These are phyloP conservation scores for Diplazon laetatorius DNA, from an alignment of 2,888 invertebrate species.

Conservation along the genomic window DNA sequence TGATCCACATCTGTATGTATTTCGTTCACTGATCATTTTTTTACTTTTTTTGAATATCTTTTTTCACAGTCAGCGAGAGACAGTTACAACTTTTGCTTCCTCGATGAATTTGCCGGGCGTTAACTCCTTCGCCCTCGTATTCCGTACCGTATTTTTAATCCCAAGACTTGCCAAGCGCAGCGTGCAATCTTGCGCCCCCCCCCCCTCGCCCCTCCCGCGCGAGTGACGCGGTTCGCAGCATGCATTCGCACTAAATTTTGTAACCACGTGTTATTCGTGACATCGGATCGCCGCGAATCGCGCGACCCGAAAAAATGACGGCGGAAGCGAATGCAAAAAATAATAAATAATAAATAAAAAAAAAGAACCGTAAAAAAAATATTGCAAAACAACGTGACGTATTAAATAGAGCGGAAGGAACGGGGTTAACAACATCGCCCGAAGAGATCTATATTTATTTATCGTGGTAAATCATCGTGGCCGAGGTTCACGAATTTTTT, in stretches of 20 bases:
- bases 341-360: constrained; percentile 13
- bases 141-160: constrained; percentile 62
- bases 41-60: constrained; percentile 1
- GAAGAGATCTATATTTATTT: constrained; percentile 74
- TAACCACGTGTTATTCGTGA: constrained; percentile 44
- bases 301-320: constrained; percentile 32
- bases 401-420: constrained; percentile 64
- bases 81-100: constrained; percentile 27
- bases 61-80: constrained; percentile 29
- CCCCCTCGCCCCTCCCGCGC: constrained; percentile 20
- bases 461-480: constrained; percentile 69
- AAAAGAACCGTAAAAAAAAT: background rate
- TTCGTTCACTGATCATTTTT: constrained; percentile 13
- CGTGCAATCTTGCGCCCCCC: background rate
- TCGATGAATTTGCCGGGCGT: constrained; percentile 29
- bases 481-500: constrained; percentile 64
- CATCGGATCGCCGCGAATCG: constrained; percentile 41
- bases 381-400: constrained; percentile 9
- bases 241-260: constrained; percentile 64
- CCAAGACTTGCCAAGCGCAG: constrained; percentile 13
- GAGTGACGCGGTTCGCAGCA: constrained; percentile 46
- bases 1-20: background rate
- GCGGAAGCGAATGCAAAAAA: background rate
- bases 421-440: constrained; percentile 74
- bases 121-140: constrained; percentile 14